Evolutionary conservation across 1,140 invertebrate genomes (phyloP).

Genomic region (Drosophila guanche): DNA sequence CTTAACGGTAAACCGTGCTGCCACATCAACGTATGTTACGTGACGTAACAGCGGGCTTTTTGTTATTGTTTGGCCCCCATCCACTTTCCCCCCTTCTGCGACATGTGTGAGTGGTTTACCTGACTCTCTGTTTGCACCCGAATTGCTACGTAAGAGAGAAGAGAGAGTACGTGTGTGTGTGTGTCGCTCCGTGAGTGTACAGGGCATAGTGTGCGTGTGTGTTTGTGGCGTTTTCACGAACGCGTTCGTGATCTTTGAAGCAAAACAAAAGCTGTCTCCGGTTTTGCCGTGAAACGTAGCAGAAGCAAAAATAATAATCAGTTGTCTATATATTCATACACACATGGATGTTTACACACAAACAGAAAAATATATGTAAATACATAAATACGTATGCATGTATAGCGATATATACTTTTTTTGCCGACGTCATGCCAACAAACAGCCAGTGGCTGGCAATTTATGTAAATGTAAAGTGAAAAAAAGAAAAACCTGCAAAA

Average conservation of each 20-base stretch:
- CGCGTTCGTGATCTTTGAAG: conserved; percentile 81
- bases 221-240: conserved; percentile 70
- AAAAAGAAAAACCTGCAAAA: conserved; percentile 23
- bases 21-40: conserved; percentile 51
- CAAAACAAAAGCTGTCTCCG: conserved; percentile 72
- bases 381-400: neutral
- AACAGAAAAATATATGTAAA: conserved; percentile 21
- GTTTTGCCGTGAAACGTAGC: conserved; percentile 61
- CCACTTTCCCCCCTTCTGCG: conserved; percentile 4
- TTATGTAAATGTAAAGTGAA: conserved; percentile 67
- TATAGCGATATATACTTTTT: conserved; percentile 28
- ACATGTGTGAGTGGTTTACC: too few species aligned
- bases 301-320: conserved; percentile 45
- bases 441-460: conserved; percentile 62
- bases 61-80: conserved; percentile 66
- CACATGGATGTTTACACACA: neutral
- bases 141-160: too few species aligned
- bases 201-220: conserved; percentile 23
- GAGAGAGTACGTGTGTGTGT: conserved; percentile 18
- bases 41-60: conserved; percentile 73
- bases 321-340: conserved; percentile 24
- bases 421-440: conserved; percentile 65
- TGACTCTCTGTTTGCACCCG: too few species aligned
- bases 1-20: conserved; percentile 52
- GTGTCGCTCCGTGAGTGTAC: conserved; percentile 8